A percentile compares a stretch with the other conserved stretches of the same genome.
Evolutionary conservation across 2,797 vertebrate species (phyloP).

Genomic region (Poecilia picta): DNA sequence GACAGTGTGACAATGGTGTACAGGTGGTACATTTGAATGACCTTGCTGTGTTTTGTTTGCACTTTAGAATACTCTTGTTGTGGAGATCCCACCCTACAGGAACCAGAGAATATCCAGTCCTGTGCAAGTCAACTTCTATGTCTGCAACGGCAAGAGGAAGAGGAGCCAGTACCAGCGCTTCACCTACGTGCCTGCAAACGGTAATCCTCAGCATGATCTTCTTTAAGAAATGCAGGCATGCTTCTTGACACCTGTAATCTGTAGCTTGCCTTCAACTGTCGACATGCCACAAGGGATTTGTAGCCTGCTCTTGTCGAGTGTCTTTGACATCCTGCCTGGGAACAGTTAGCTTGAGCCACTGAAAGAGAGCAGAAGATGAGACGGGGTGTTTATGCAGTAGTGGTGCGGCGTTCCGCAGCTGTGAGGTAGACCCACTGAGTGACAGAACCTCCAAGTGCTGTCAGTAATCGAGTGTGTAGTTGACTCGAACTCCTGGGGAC

Average conservation of each 20-base stretch:
- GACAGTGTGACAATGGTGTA: background rate
- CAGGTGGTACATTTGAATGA: background rate
- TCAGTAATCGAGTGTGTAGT: slow-evolving; percentile 48
- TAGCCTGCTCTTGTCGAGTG: background rate
- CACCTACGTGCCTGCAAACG: slow-evolving; percentile 93
- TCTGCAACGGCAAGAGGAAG: slow-evolving; percentile 98
- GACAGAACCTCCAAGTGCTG: slow-evolving; percentile 74
- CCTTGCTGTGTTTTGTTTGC: slow-evolving; percentile 17
- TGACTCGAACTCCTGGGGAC: slow-evolving; percentile 61
- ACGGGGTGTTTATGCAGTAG: slow-evolving; percentile 71
- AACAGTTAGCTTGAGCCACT: slow-evolving; percentile 31
- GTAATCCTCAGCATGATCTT: slow-evolving; percentile 73
- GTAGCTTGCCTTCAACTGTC: slow-evolving; percentile 43
- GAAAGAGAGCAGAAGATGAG: slow-evolving; percentile 61
- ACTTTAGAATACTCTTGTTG: slow-evolving; percentile 86
- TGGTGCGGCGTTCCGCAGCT: slow-evolving; percentile 60
- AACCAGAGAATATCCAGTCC: slow-evolving; percentile 93
- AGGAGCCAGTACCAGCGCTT: slow-evolving; percentile 96
- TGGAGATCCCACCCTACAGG: slow-evolving; percentile 94
- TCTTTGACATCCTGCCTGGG: slow-evolving; percentile 37
- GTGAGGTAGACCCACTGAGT: slow-evolving; percentile 75
- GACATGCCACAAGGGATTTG: slow-evolving; percentile 42
- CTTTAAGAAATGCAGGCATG: slow-evolving; percentile 12
- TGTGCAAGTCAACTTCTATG: slow-evolving; percentile 94
- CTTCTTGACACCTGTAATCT: slow-evolving; percentile 34